phyloP scores from a whole-genome alignment of 1,140 invertebrate genomes.

The Coptotermes formosanus region DNA sequence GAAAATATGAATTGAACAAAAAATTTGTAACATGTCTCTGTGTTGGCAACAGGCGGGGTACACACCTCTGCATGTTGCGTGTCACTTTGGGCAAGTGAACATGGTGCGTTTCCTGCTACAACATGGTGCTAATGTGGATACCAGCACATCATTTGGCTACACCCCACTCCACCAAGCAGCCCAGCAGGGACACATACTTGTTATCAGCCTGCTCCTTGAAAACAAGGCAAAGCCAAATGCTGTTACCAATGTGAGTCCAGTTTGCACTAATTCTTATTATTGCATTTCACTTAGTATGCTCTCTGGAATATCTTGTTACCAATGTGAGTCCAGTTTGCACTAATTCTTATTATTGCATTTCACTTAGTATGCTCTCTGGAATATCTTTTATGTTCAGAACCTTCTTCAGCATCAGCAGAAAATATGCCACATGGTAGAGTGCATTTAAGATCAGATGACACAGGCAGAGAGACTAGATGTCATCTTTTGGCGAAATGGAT shows the following conservation, averaged over 20 bases:
- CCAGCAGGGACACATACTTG: constrained; percentile 94
- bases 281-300: too few relatives aligned
- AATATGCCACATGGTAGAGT: too few relatives aligned
- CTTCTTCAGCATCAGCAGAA: too few relatives aligned
- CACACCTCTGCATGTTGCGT: constrained; percentile 94
- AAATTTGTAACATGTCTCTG: too few relatives aligned
- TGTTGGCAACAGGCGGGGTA: constrained; percentile 73
- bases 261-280: too few relatives aligned
- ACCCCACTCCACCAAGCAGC: constrained; percentile 97
- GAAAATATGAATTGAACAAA: too few relatives aligned
- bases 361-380: too few relatives aligned
- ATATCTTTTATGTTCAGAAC: too few relatives aligned
- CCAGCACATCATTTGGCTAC: constrained; percentile 80
- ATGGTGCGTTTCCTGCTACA: constrained; percentile 92
- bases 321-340: constrained; percentile 66
- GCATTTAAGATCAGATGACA: too few relatives aligned
- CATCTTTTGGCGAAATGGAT: too few relatives aligned
- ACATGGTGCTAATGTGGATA: constrained; percentile 70
- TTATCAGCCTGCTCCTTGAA: constrained; percentile 92
- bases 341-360: too few relatives aligned
- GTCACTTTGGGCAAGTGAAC: constrained; percentile 94
- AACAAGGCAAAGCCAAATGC: constrained; percentile 94
- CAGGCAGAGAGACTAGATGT: too few relatives aligned
- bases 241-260: constrained; percentile 79
- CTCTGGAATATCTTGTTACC: constrained; percentile 54